A percentile compares a stretch with the other conserved stretches of the same genome.
phyloP scores from a whole-genome alignment of 2,888 invertebrate genomes.

The Alentia gelatinosa region DNA sequence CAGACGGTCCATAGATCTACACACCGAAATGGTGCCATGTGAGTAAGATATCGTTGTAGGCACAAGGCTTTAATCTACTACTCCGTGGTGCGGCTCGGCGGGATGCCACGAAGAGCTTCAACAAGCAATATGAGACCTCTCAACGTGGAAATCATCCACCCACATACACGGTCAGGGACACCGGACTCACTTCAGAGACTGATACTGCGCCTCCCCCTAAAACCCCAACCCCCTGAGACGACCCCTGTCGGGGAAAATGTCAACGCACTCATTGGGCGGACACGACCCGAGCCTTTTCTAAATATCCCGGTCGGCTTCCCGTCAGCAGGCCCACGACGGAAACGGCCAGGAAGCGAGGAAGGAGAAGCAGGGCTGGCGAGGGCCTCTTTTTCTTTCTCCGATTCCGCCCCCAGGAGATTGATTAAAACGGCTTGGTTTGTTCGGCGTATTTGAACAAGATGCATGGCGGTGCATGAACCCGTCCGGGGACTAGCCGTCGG shows the following conservation, averaged over 20 bases:
- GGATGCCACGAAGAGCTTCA: too few relatives aligned
- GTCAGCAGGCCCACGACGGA: not conserved
- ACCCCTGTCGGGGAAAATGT: not conserved
- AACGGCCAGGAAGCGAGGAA: not conserved
- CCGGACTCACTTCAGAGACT: too few relatives aligned
- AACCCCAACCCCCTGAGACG: not conserved
- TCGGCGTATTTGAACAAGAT: not conserved
- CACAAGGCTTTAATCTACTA: too few relatives aligned
- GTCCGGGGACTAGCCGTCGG: not conserved
- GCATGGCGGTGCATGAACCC: not conserved
- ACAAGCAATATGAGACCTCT: too few relatives aligned
- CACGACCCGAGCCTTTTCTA: not conserved
- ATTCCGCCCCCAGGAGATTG: not conserved
- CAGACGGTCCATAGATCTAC: too few relatives aligned
- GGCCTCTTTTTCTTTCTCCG: not conserved
- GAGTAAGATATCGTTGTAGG: too few relatives aligned
- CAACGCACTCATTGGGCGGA: not conserved
- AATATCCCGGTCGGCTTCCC: not conserved
- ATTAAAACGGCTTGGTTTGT: not conserved
- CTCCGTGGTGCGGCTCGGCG: too few relatives aligned
- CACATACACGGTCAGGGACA: too few relatives aligned
- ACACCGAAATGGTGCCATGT: too few relatives aligned
- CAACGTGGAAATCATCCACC: too few relatives aligned
- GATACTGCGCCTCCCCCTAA: too few relatives aligned
- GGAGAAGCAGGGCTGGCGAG: not conserved